Percentiles rank a stretch among this genome's conserved stretches.
Evolutionary conservation across 1,140 invertebrate species (phyloP).

Genomic region (Drosophila kohkoa): DNA sequence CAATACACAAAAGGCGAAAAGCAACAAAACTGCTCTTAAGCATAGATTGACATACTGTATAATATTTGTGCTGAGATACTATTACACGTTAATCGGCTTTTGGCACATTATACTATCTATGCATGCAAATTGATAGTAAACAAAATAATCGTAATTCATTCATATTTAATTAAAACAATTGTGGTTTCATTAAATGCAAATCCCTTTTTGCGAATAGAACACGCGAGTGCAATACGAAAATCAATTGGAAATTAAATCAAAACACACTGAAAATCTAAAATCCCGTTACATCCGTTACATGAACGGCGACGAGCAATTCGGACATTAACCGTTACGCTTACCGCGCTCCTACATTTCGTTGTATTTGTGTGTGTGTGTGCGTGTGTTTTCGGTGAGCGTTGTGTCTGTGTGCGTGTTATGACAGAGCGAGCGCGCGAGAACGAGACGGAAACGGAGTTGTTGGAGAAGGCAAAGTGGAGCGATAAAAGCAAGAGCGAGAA

Average conservation of each 20-base stretch:
- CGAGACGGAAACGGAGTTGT: neutral
- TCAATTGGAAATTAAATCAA: conserved; percentile 78
- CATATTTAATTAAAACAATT: conserved; percentile 27
- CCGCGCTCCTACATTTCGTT: conserved; percentile 20
- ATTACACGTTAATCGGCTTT: neutral
- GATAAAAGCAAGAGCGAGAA: neutral
- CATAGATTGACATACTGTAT: conserved; percentile 30
- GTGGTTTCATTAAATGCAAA: conserved; percentile 48
- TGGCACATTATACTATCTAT: neutral
- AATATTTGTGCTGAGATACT: conserved; percentile 17
- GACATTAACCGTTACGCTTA: conserved; percentile 69
- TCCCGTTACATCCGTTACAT: conserved; percentile 31
- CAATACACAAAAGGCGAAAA: conserved; percentile 41
- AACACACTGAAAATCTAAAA: conserved; percentile 44
- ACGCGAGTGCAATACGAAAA: conserved; percentile 32
- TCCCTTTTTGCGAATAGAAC: conserved; percentile 30
- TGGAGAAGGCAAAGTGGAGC: neutral
- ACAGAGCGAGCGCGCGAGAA: conserved; percentile 51
- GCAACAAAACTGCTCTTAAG: conserved; percentile 24
- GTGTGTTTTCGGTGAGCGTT: conserved; percentile 17
- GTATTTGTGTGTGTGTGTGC: neutral
- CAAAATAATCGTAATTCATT: neutral
- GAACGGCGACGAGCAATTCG: conserved; percentile 51
- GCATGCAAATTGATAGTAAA: conserved; percentile 24
- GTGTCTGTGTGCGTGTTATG: conserved; percentile 41